Evolutionary conservation across 2,888 invertebrate species (phyloP).

Genomic region (Campopleginae sp.): DNA sequence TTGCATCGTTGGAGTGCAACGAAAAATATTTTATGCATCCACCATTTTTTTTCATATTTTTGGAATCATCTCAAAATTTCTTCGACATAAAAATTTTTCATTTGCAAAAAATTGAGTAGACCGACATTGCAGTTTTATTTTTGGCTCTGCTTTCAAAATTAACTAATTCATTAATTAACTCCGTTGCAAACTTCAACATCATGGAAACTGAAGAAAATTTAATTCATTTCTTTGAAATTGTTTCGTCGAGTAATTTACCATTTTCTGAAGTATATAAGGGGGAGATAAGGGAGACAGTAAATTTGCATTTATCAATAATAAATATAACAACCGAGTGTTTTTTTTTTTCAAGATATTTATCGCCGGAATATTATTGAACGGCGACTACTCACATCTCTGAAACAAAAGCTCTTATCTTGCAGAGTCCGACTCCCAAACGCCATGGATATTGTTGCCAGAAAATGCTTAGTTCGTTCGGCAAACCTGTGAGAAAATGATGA

Average conservation of each 20-base stretch:
- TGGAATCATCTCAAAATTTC: too few relatives aligned
- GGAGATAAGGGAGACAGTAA: neutral
- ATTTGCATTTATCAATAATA: neutral
- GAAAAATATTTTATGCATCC: too few relatives aligned
- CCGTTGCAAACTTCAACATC: neutral
- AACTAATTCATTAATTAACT: too few relatives aligned
- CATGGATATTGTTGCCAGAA: slow-evolving; percentile 96
- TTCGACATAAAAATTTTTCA: too few relatives aligned
- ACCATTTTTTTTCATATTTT: too few relatives aligned
- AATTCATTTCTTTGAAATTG: too few relatives aligned
- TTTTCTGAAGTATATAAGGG: neutral
- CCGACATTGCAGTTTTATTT: too few relatives aligned
- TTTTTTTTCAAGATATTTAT: neutral
- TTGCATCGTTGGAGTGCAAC: too few relatives aligned
- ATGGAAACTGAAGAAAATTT: too few relatives aligned
- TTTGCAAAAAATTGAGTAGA: too few relatives aligned
- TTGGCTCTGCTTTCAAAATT: too few relatives aligned
- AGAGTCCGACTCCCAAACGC: slow-evolving; percentile 91
- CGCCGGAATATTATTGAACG: slow-evolving; percentile 7
- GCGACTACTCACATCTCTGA: slow-evolving; percentile 92
- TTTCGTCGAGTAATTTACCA: neutral
- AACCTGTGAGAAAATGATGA: slow-evolving; percentile 86
- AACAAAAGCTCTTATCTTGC: slow-evolving; percentile 92
- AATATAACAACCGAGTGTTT: neutral
- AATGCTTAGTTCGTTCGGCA: slow-evolving; percentile 93